phyloP scores from a whole-genome alignment of 2,797 vertebrate genomes.

The Paratrypauchen microcephalus region DNA sequence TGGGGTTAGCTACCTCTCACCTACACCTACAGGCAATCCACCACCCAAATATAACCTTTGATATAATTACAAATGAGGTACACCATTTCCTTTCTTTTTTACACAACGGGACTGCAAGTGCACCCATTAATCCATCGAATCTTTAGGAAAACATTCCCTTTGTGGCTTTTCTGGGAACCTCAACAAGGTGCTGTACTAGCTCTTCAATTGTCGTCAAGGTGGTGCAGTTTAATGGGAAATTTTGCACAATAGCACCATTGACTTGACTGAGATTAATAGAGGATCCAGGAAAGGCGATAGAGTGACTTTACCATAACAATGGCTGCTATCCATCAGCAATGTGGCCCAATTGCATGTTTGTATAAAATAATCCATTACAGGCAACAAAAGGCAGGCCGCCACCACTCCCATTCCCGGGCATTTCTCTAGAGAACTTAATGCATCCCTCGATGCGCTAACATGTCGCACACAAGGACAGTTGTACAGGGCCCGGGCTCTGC shows the following conservation, averaged over 20 bases:
- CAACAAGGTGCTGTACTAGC: conserved; percentile 42
- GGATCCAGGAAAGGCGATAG: conserved; percentile 33
- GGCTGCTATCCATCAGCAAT: conserved; percentile 60
- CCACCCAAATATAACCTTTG: conserved; percentile 30
- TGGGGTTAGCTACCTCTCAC: conserved; percentile 47
- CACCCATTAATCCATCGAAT: conserved; percentile 47
- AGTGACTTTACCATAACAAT: conserved; percentile 68
- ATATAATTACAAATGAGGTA: conserved; percentile 36
- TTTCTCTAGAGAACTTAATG: conserved; percentile 45
- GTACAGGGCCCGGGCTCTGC: conserved; percentile 21
- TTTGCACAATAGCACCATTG: conserved; percentile 61
- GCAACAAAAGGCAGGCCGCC: conserved; percentile 47
- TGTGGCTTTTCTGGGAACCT: conserved; percentile 16
- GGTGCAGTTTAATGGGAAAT: conserved; percentile 58
- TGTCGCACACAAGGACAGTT: conserved; percentile 40
- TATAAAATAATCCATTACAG: conserved; percentile 68
- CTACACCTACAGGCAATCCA: conserved; percentile 27
- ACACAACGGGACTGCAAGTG: conserved; percentile 24
- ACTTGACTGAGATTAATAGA: conserved; percentile 69
- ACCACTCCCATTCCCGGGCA: conserved; percentile 30
- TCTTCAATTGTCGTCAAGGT: conserved; percentile 59
- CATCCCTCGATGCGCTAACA: conserved; percentile 13
- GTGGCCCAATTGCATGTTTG: conserved; percentile 59
- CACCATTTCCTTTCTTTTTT: conserved; percentile 21
- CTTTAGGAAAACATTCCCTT: conserved; percentile 40